Evolutionary conservation across 2,888 invertebrate genomes (phyloP).

Genomic region (Drosophila pseudotakahashii): DNA sequence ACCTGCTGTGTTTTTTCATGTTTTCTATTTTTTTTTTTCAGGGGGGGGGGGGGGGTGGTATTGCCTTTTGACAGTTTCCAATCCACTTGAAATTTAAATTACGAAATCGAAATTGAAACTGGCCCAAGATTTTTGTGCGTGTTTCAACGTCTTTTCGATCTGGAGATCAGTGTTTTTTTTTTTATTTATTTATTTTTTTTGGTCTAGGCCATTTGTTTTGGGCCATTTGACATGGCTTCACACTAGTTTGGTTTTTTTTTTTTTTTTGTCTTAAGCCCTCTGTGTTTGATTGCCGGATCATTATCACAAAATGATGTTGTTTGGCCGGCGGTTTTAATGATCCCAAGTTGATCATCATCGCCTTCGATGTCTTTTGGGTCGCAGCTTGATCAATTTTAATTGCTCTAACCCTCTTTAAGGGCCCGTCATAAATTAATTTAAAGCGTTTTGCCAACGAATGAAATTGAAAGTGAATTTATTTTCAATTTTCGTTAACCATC

Average conservation of each 20-base stretch:
- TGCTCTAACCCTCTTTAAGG: conserved; percentile 49
- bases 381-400: conserved; percentile 58
- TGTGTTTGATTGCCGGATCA: conserved; percentile 72
- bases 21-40: background rate
- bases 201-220: conserved; percentile 60
- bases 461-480: conserved; percentile 71
- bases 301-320: conserved; percentile 66
- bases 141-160: conserved; percentile 7
- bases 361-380: conserved; percentile 13
- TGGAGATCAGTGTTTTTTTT: background rate
- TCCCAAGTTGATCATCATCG: conserved; percentile 41
- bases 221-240: conserved; percentile 74
- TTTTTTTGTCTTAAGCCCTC: conserved; percentile 34
- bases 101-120: conserved; percentile 38
- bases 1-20: conserved; percentile 30
- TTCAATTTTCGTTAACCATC: conserved; percentile 62
- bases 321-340: conserved; percentile 47
- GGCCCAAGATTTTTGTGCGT: conserved; percentile 7
- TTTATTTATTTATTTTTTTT: background rate
- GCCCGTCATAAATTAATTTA: conserved; percentile 67
- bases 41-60: background rate
- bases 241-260: conserved; percentile 32
- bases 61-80: conserved; percentile 31
- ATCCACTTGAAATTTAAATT: conserved; percentile 39
- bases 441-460: conserved; percentile 23